A percentile compares a stretch with the other conserved stretches of the same genome.
phyloP scores from a whole-genome alignment of 2,113 vertebrate genomes.

The Saiga tatarica region DNA sequence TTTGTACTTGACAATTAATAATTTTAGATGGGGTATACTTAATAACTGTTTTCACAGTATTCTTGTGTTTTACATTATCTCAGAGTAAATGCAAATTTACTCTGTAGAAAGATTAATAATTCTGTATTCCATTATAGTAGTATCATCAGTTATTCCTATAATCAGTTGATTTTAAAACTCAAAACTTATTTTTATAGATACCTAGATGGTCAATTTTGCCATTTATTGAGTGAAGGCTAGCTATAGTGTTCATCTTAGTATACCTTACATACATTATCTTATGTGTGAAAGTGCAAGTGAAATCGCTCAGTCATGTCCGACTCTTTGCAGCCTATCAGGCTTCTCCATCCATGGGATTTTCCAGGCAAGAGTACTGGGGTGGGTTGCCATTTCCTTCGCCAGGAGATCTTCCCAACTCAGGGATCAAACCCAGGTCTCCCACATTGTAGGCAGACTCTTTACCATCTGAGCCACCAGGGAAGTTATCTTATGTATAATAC shows the following conservation, averaged over 20 bases:
- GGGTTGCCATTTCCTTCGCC: too few relatives aligned
- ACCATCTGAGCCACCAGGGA: too few relatives aligned
- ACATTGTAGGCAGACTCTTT: too few relatives aligned
- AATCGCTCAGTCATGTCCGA: too few relatives aligned
- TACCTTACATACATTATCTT: not conserved
- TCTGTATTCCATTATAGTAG: constrained; percentile 53
- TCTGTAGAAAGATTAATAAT: constrained; percentile 58
- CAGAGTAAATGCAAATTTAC: constrained; percentile 73
- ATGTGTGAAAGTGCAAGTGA: not conserved
- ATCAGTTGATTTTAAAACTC: not conserved
- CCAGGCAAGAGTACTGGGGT: too few relatives aligned
- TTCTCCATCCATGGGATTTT: too few relatives aligned
- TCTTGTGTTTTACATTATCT: constrained; percentile 68
- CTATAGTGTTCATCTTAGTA: not conserved
- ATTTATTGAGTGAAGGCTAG: not conserved
- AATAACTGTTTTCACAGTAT: constrained; percentile 20
- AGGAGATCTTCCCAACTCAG: too few relatives aligned
- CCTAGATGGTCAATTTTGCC: not conserved
- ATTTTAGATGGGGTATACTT: not conserved
- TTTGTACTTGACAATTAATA: not conserved
- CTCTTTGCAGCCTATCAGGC: too few relatives aligned
- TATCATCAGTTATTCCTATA: constrained; percentile 38
- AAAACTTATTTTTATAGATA: not conserved
- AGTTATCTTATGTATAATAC: not conserved
- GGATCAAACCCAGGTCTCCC: too few relatives aligned